Percentiles rank a stretch among this genome's conserved stretches.
phyloP scores from a whole-genome alignment of 2,888 invertebrate genomes.

The Ceriagrion tenellum region DNA sequence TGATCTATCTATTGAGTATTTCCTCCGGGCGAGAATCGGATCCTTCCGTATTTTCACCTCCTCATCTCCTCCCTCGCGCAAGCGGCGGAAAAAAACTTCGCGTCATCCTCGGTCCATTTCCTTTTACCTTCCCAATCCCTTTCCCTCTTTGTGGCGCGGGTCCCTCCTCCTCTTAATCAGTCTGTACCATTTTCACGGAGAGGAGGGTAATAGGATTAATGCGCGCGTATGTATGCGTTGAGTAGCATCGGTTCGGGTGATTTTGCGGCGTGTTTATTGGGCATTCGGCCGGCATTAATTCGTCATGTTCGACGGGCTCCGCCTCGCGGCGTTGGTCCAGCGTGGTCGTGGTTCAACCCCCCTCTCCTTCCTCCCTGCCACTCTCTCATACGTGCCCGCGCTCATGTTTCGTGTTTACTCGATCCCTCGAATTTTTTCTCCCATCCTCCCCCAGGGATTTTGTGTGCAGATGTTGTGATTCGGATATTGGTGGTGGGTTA shows the following conservation, averaged over 20 bases:
- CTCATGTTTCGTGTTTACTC: slow-evolving; percentile 8
- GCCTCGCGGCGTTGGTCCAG: not conserved
- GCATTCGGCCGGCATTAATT: slow-evolving; percentile 63
- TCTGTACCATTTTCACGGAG: slow-evolving; percentile 32
- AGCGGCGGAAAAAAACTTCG: not conserved
- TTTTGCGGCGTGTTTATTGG: slow-evolving; percentile 63
- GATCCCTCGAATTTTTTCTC: not conserved
- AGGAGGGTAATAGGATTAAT: slow-evolving; percentile 62
- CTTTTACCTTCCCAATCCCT: not conserved
- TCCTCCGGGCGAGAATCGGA: too few relatives aligned
- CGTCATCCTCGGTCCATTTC: not conserved
- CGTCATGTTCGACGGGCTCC: slow-evolving; percentile 7
- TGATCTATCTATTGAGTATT: too few relatives aligned
- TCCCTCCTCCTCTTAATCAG: slow-evolving; percentile 33
- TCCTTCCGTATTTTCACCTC: not conserved
- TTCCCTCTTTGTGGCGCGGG: not conserved
- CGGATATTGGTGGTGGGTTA: not conserved
- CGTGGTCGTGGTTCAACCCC: too few relatives aligned
- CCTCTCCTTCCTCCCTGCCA: not conserved
- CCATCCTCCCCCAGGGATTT: not conserved
- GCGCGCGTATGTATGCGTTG: slow-evolving; percentile 51
- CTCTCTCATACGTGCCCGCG: not conserved
- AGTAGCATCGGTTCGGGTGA: slow-evolving; percentile 39
- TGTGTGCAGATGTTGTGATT: slow-evolving; percentile 11
- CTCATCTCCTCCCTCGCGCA: not conserved